Percentiles rank a stretch among this genome's conserved stretches.
Evolutionary conservation across 2,113 vertebrate species (phyloP).

Genomic region (Lagopus leucura): DNA sequence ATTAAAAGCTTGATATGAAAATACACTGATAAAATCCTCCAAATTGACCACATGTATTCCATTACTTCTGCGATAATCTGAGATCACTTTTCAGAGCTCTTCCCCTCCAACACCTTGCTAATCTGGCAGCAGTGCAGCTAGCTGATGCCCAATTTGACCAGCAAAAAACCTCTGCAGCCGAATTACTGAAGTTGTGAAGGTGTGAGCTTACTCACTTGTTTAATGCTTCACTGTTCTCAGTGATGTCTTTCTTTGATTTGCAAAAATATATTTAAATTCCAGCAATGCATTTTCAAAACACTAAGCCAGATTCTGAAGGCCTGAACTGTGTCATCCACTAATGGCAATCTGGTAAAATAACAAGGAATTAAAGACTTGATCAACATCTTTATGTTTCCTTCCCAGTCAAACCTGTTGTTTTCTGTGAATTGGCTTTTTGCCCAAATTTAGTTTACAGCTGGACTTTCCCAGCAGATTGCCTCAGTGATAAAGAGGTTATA

Average conservation of each 20-base stretch:
- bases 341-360: not conserved
- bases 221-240: not conserved
- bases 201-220: not conserved
- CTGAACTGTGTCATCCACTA: not conserved
- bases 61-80: not conserved
- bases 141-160: not conserved
- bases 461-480: slow-evolving; percentile 24
- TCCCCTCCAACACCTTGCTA: not conserved
- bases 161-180: not conserved
- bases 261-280: not conserved
- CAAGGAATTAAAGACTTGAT: slow-evolving; percentile 7
- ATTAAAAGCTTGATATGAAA: not conserved
- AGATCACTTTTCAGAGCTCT: not conserved
- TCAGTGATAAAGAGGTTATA: not conserved
- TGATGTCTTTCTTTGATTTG: not conserved
- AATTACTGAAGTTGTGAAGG: not conserved
- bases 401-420: not conserved
- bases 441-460: slow-evolving; percentile 1
- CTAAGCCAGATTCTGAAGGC: not conserved
- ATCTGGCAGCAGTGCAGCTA: not conserved
- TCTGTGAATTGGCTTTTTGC: not conserved
- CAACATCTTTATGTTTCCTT: not conserved
- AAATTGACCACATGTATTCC: not conserved
- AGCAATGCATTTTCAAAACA: not conserved
- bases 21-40: not conserved